phyloP scores from a whole-genome alignment of 2,113 vertebrate species.

The Phyllopteryx taeniolatus region DNA sequence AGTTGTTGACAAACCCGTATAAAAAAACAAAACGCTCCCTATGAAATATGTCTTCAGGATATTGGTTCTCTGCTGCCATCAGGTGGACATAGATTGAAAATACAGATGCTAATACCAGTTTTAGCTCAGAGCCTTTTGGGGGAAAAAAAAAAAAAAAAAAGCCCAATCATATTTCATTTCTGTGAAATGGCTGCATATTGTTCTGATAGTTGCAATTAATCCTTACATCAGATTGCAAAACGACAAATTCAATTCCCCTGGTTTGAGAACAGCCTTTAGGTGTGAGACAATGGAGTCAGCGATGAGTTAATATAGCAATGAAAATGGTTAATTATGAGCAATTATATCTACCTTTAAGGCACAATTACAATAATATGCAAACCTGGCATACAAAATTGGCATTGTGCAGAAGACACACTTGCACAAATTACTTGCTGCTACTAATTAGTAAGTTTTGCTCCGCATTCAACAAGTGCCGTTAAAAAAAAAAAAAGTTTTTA shows the following conservation, averaged over 20 bases:
- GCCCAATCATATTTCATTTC: background rate
- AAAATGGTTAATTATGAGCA: conserved; percentile 22
- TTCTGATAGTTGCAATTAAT: conserved; percentile 23
- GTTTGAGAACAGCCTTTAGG: conserved; percentile 26
- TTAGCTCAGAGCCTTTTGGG: conserved; percentile 3
- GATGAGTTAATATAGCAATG: conserved; percentile 35
- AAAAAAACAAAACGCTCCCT: background rate
- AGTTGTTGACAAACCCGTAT: background rate
- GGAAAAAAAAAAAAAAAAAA: background rate
- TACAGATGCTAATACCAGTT: background rate
- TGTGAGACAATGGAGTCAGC: conserved; percentile 22
- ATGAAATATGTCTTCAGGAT: background rate
- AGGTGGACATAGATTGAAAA: conserved; percentile 8
- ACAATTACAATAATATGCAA: conserved; percentile 13
- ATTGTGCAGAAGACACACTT: conserved; percentile 2
- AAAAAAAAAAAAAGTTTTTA: background rate
- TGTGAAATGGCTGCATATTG: conserved; percentile 11
- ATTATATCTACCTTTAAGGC: conserved; percentile 36
- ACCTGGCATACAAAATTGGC: background rate
- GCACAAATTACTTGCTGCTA: background rate
- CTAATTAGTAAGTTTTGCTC: background rate
- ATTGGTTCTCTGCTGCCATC: conserved; percentile 42
- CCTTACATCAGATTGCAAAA: conserved; percentile 40
- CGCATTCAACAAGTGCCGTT: background rate
- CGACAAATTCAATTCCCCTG: conserved; percentile 35